These are phyloP conservation scores for Amphipoea lucens DNA, from an alignment of 2,888 invertebrate genomes.

Conservation along the genomic window DNA sequence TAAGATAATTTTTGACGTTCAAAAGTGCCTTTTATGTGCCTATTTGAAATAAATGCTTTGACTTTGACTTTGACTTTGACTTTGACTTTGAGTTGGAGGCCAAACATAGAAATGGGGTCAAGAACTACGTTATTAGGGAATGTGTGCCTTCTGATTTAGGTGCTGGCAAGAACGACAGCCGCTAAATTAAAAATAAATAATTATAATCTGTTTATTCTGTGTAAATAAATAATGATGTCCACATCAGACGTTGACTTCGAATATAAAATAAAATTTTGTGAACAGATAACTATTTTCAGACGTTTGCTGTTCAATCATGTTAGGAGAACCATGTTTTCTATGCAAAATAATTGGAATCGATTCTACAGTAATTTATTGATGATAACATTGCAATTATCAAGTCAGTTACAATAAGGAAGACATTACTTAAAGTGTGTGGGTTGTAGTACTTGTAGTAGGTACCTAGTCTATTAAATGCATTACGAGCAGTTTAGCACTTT, in stretches of 20 bases:
- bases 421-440: constrained; percentile 20
- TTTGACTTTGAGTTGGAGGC: no score
- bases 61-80: no score
- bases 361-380: neutral
- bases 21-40: no score
- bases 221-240: neutral
- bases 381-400: neutral
- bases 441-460: neutral
- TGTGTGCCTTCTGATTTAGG: constrained; percentile 46
- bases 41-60: no score
- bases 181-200: constrained; percentile 26
- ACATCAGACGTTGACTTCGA: neutral
- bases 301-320: neutral
- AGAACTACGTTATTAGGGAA: constrained; percentile 68
- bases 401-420: constrained; percentile 36
- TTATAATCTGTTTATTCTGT: neutral
- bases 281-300: neutral
- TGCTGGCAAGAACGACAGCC: constrained; percentile 56
- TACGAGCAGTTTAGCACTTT: neutral
- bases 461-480: neutral
- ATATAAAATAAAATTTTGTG: neutral
- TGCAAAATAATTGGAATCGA: neutral
- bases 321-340: neutral
- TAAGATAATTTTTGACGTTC: no score
- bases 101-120: constrained; percentile 68